phyloP scores from a whole-genome alignment of 2,888 invertebrate genomes.

The Glyphotaelius pellucidus region DNA sequence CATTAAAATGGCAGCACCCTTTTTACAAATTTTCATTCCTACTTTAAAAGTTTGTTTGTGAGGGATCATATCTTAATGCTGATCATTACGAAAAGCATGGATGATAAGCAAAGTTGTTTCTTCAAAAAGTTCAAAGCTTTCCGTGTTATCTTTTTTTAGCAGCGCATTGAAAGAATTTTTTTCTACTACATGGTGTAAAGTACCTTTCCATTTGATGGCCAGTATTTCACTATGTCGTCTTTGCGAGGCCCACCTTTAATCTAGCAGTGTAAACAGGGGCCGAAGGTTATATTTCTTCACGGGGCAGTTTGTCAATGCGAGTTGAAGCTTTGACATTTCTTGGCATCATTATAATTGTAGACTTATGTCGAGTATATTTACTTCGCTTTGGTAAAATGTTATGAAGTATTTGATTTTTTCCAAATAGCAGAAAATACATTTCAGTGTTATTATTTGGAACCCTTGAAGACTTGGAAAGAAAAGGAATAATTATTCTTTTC shows the following conservation, averaged over 20 bases:
- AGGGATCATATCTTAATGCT: constrained; percentile 27
- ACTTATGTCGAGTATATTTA: neutral
- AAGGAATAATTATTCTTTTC: too few relatives aligned
- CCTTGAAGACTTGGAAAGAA: too few relatives aligned
- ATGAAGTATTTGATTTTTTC: neutral
- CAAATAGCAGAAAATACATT: neutral
- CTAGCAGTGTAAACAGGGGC: constrained; percentile 35
- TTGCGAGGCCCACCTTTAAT: neutral
- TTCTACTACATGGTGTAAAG: neutral
- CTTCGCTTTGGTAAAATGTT: neutral
- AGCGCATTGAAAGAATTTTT: neutral
- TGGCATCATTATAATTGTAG: neutral
- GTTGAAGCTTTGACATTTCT: neutral
- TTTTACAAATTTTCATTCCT: neutral
- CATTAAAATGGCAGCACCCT: neutral
- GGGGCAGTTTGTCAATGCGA: neutral
- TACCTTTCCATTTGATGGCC: neutral
- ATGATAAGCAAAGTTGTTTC: neutral
- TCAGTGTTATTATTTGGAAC: neutral
- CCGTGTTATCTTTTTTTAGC: neutral
- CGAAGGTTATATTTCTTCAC: constrained; percentile 24
- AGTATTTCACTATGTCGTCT: neutral
- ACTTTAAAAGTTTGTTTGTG: neutral
- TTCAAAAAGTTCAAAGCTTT: neutral
- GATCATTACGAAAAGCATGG: neutral